A percentile compares a stretch with the other conserved stretches of the same genome.
Conservation (phyloP, 1,140 invertebrate genomes). For the Dreissena rostriformis region DNA sequence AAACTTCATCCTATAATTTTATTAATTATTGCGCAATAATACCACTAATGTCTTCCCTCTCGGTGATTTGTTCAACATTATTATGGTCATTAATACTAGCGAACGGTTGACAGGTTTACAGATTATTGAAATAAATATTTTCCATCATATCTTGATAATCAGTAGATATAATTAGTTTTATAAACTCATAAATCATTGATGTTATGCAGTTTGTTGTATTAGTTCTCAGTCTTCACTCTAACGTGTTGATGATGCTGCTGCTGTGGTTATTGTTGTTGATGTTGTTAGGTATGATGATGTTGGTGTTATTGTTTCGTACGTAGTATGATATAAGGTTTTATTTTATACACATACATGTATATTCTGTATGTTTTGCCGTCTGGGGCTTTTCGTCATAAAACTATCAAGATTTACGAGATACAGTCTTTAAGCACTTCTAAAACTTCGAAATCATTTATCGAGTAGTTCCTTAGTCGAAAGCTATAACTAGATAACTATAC, state of each 20-base stretch:
- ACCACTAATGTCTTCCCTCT: slow-evolving; percentile 36
- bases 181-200: background rate
- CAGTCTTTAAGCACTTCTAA: no score
- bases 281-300: no score
- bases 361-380: no score
- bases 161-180: background rate
- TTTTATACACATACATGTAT: no score
- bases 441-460: no score
- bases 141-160: background rate
- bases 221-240: background rate
- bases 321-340: no score
- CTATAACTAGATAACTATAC: no score
- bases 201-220: background rate
- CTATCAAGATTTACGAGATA: no score
- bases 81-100: background rate
- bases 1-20: slow-evolving; percentile 37
- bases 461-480: no score
- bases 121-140: background rate
- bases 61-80: background rate
- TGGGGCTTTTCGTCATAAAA: no score
- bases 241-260: background rate
- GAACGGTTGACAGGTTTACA: slow-evolving; percentile 26
- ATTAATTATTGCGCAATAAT: slow-evolving; percentile 31
- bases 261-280: no score
- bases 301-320: no score